These are phyloP conservation scores for Garra rufa DNA, from an alignment of 2,113 vertebrate genomes.

Conservation along the genomic window DNA sequence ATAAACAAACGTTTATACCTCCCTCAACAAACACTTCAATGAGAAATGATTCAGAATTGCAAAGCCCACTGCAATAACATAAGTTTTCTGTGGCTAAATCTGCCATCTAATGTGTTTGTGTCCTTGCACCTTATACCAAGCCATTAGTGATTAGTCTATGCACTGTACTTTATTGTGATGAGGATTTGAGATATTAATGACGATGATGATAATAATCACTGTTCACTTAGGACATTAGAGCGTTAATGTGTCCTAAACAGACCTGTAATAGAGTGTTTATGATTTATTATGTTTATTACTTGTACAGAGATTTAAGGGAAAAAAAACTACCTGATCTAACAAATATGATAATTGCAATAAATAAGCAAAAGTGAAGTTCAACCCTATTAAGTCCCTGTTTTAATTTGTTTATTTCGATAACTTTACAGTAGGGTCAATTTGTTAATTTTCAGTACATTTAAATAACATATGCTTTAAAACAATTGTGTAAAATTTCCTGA, in stretches of 20 bases:
- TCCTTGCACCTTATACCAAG: slow-evolving; percentile 51
- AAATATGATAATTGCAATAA: slow-evolving; percentile 38
- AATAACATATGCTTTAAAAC: not conserved
- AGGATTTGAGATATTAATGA: slow-evolving; percentile 38
- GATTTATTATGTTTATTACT: slow-evolving; percentile 42
- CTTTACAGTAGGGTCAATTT: not conserved
- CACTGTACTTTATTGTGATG: slow-evolving; percentile 46
- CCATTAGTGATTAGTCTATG: slow-evolving; percentile 54
- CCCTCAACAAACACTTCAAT: not conserved
- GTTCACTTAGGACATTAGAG: slow-evolving; percentile 7
- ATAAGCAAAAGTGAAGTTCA: slow-evolving; percentile 23
- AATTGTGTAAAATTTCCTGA: no score
- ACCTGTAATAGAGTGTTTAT: slow-evolving; percentile 28
- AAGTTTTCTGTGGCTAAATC: not conserved
- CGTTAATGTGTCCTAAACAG: slow-evolving; percentile 30
- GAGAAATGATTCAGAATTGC: not conserved
- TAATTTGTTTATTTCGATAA: not conserved
- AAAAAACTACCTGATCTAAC: slow-evolving; percentile 12
- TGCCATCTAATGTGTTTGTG: slow-evolving; percentile 40
- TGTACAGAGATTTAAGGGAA: slow-evolving; percentile 42
- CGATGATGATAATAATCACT: not conserved
- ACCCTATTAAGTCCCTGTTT: not conserved
- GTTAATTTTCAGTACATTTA: not conserved
- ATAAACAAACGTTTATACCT: slow-evolving; percentile 8
- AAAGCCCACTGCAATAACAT: slow-evolving; percentile 44